phyloP scores from a whole-genome alignment of 92 coral and sea anemone genomes.

The Chrysogorgia sp. region DNA sequence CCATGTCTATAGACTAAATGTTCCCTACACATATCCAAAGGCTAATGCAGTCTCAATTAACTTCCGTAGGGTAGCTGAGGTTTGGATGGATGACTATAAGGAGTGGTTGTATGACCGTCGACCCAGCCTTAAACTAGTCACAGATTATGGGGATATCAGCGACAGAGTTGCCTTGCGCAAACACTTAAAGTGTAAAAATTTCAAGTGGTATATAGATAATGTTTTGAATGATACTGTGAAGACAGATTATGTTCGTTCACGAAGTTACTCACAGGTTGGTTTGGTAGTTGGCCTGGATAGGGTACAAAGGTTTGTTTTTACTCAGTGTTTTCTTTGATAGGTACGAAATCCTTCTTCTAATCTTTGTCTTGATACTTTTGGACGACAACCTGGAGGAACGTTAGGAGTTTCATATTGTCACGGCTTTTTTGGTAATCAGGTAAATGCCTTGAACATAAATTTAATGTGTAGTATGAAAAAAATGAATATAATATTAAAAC shows the following conservation, averaged over 20 bases:
- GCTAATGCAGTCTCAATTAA: conserved; percentile 89
- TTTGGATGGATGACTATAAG: conserved; percentile 99
- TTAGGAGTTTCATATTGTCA: conserved; percentile 72
- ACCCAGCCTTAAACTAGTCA: conserved; percentile 73
- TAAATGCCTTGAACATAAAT: conserved; percentile 3
- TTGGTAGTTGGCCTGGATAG: neutral
- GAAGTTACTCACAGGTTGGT: conserved; percentile 83
- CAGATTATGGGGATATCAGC: conserved; percentile 85
- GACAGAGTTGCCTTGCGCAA: conserved; percentile 87
- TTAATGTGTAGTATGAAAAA: neutral
- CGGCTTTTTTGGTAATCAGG: conserved; percentile 88
- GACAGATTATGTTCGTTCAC: conserved; percentile 72
- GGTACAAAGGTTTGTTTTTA: neutral
- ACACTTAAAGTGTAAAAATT: conserved; percentile 82
- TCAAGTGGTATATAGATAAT: conserved; percentile 95
- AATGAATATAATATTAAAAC: neutral
- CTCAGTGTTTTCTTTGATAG: conserved; percentile 51
- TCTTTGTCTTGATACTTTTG: conserved; percentile 85
- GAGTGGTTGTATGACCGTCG: conserved; percentile 92
- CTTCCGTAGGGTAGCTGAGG: conserved; percentile 96
- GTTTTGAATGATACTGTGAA: conserved; percentile 96
- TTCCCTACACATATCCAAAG: conserved; percentile 94
- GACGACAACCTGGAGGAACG: conserved; percentile 70
- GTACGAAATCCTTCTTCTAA: conserved; percentile 80
- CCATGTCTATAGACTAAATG: conserved; percentile 96